phyloP scores from a whole-genome alignment of 2,113 vertebrate species.

The Hucho hucho region DNA sequence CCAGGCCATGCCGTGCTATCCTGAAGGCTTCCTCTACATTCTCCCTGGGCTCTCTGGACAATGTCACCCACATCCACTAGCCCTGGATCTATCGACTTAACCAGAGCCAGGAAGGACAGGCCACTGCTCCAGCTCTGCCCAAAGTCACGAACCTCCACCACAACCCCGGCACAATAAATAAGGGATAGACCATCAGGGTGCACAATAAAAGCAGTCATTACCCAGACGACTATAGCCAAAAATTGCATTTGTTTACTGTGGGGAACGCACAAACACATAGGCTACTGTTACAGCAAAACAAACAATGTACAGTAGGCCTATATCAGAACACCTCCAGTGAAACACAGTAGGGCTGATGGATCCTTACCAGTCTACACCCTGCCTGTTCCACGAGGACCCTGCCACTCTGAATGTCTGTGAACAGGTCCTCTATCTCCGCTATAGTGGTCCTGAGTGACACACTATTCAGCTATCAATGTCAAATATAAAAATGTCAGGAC shows the following conservation, averaged over 20 bases:
- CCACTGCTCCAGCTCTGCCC: conserved; percentile 89
- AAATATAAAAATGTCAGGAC: background rate
- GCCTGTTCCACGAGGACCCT: conserved; percentile 88
- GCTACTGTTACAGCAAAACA: too few species aligned
- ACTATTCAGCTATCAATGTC: background rate
- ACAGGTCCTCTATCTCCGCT: conserved; percentile 80
- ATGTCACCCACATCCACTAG: conserved; percentile 82
- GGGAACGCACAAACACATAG: too few species aligned
- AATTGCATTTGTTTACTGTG: too few species aligned
- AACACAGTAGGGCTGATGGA: background rate
- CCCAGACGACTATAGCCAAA: too few species aligned
- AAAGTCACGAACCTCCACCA: conserved; percentile 87
- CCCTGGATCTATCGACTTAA: conserved; percentile 83
- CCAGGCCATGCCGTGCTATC: conserved; percentile 76
- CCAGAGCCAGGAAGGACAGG: conserved; percentile 84
- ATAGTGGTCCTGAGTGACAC: background rate
- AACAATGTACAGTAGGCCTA: too few species aligned
- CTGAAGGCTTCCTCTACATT: conserved; percentile 84
- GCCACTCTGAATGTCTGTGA: conserved; percentile 87
- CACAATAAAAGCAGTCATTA: too few species aligned
- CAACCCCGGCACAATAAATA: conserved; percentile 71
- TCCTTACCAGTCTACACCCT: conserved; percentile 82
- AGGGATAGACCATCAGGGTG: background rate
- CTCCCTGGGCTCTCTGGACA: conserved; percentile 76
- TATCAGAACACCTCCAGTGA: too few species aligned